Base-by-base conservation (phyloP, 1,140 invertebrate genomes). In the Colletes gigas region DNA sequence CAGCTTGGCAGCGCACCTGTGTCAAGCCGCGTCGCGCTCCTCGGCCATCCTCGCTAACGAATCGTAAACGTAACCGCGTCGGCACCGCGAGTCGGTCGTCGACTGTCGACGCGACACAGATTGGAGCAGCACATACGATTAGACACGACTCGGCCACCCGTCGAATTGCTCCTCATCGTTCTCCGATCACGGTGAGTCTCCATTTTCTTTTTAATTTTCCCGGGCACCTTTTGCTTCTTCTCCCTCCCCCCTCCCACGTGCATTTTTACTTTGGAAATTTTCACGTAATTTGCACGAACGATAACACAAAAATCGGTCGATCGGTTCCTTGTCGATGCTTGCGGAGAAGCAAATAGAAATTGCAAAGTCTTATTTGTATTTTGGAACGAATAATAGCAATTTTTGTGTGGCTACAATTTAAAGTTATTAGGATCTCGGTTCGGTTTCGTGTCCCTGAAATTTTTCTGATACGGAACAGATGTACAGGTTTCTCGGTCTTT, bases 1-100 rank as follows among this genome's bases (percentile, higher is more conserved):
- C 77, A 85, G 63, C 88, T 86, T 84, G 82, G 78, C 74, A 67
- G 78, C 78, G 81, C 88, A 89, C 88, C 86, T 89, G 88, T 89
- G 88, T 89, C 88, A 89, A 89, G 86, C 82, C 55, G 74, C 65
- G 69, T 82, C 84, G 83, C 72, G 79, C 84, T 67, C 59, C 81
- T 67, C 69, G 47, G 71, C 75, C 75, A 70, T 55, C 75, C 68
- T 79, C 83, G 66, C 68, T 80, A 59, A 59, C 77, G 66, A 62
- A 69, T 70, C 73, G 81, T 83, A 78, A 30, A 72, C 73, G 81
- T 81, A 72, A 72, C 15, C 68, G 69, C 69, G 77, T 44, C 59
- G 41, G 63, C 47, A 21, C 19, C 67, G 69, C 6, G 69, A 79
- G 77, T 82, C 79, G 71, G 62, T 57, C 72, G 59, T 62, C 55